phyloP scores from a whole-genome alignment of 2,113 vertebrate species.

The Rhipidura dahli region DNA sequence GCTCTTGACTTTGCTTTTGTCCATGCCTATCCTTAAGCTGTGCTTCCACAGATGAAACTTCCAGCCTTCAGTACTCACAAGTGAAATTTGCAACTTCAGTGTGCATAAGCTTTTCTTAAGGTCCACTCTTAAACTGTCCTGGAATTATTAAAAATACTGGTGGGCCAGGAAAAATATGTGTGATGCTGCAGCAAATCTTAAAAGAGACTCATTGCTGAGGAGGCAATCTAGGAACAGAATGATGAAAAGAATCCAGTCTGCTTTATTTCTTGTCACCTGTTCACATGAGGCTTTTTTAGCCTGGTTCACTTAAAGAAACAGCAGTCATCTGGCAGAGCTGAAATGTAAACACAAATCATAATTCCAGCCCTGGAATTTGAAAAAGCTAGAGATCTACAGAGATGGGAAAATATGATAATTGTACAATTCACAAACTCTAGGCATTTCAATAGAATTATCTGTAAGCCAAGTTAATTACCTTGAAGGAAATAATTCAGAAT shows the following conservation, averaged over 20 bases:
- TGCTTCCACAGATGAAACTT: not conserved
- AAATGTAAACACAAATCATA: constrained; percentile 16
- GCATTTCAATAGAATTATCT: not conserved
- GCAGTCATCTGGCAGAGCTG: not conserved
- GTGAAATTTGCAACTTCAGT: not conserved
- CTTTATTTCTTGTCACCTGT: not conserved
- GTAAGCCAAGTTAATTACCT: not conserved
- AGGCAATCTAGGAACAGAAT: not conserved
- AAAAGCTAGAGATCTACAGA: not conserved
- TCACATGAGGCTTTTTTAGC: not conserved
- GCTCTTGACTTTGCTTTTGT: not conserved
- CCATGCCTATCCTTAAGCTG: not conserved
- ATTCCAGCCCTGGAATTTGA: not conserved
- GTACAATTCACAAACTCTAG: not conserved
- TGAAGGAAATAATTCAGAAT: not conserved
- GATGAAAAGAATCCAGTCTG: not conserved
- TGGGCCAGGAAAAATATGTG: not conserved
- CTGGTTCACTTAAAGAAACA: not conserved
- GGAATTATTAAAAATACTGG: not conserved
- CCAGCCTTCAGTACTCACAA: not conserved
- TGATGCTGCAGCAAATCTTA: not conserved
- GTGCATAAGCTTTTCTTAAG: not conserved
- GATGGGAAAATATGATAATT: not conserved
- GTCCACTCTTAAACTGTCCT: not conserved
- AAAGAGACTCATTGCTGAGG: not conserved